Evolutionary conservation across 2,797 vertebrate genomes (phyloP).

Genomic region (Artibeus lituratus): DNA sequence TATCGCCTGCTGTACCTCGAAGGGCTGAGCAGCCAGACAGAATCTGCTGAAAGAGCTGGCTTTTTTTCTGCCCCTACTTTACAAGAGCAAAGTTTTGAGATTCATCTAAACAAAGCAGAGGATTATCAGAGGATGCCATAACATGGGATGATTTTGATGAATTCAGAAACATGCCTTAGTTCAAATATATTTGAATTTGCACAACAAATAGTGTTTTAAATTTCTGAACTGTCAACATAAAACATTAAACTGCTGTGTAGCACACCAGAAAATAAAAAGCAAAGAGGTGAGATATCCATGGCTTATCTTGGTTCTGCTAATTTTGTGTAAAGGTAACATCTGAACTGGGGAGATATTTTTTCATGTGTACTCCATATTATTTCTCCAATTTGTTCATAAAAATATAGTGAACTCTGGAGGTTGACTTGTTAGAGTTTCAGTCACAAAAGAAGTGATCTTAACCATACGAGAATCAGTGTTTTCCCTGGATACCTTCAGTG

Average conservation of each 20-base stretch:
- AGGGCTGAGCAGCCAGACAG: background rate
- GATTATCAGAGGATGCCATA: slow-evolving; percentile 65
- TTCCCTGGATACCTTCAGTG: slow-evolving; percentile 67
- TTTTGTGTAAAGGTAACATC: slow-evolving; percentile 19
- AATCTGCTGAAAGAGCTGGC: background rate
- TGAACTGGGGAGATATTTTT: background rate
- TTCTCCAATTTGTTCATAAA: slow-evolving; percentile 49
- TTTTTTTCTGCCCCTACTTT: slow-evolving; percentile 42
- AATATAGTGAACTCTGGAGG: slow-evolving; percentile 12
- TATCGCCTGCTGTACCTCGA: background rate
- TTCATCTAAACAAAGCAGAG: slow-evolving; percentile 66
- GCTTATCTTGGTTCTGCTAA: background rate
- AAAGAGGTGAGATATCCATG: background rate
- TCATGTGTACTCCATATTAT: background rate
- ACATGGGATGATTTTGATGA: slow-evolving; percentile 70
- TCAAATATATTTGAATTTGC: slow-evolving; percentile 67
- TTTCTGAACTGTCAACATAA: slow-evolving; percentile 27
- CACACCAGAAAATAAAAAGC: background rate
- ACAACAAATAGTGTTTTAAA: slow-evolving; percentile 42
- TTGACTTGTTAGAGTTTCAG: slow-evolving; percentile 44
- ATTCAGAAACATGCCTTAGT: slow-evolving; percentile 60
- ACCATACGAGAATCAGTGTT: slow-evolving; percentile 60
- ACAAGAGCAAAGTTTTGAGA: slow-evolving; percentile 54
- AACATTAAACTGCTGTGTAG: background rate
- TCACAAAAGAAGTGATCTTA: slow-evolving; percentile 60